Base-by-base conservation (phyloP, 2,888 invertebrate genomes). In the Mythimna ferrago region DNA sequence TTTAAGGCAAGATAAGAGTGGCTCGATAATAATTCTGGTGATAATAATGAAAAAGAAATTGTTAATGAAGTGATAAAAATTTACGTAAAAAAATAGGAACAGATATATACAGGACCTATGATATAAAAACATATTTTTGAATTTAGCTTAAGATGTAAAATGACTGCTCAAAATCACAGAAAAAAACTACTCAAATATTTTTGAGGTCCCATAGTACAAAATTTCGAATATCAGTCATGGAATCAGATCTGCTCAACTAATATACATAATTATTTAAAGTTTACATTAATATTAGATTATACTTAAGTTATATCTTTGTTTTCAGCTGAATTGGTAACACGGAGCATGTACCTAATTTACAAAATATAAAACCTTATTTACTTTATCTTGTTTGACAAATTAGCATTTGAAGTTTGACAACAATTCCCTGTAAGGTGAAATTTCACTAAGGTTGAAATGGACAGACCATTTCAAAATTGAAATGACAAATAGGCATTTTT, bases 1-100 rank as follows among this genome's bases (percentile, higher is more conserved):
- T 54, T 61, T 68, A 21, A 74, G 86, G 86, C 79, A 86, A 81
- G 86, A 82, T 73, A 86, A 77, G 72, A 68, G 57, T 58, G 74
- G 76, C 74, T 69, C 11, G 11, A 54, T 66, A 14, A 41, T 51
- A n/a, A 63, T 62, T 78, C n/a, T 35, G 53, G 58, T 60, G 41
- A 70, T 7, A 60, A 62, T 67, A 38, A 58, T 64, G 38, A n/a
- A 48, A 44, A 75, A 75, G 14, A 75, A 62, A 26, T 44, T 62
- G 51, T 62, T n/a, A 51, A 41, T 60, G 19, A 60, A 21, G 6
- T 41, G 60, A 21, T 38, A 61, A 61, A 21, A 10, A 19, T n/a
- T 58, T 5, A 35, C n/a, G 32, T 19, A n/a, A 35, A 58, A 9
- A 32, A 19, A 51, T 70, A 53, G 38, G 14, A 53, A 53, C 14